phyloP scores from a whole-genome alignment of 2,888 invertebrate species.

The Apantesis nais region DNA sequence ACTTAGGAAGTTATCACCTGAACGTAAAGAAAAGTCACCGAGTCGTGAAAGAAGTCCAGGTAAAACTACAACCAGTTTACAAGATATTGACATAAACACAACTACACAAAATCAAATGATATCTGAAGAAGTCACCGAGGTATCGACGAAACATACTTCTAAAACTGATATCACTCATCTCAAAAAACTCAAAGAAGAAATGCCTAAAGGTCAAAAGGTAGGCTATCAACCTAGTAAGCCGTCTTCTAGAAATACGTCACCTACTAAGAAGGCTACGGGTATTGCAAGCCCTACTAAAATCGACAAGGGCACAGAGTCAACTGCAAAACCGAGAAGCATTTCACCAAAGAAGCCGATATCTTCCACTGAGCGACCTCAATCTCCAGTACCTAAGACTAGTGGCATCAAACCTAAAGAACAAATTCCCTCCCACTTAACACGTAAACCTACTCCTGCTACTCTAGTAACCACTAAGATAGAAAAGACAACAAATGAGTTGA shows the following conservation, averaged over 20 bases:
- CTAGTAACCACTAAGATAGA: constrained; percentile 65
- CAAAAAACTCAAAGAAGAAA: constrained; percentile 50
- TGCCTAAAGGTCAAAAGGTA: constrained; percentile 55
- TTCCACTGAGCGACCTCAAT: constrained; percentile 66
- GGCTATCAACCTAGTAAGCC: constrained; percentile 54
- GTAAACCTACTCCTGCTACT: constrained; percentile 63
- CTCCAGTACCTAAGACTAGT: constrained; percentile 67
- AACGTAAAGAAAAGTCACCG: constrained; percentile 64
- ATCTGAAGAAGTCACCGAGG: constrained; percentile 39
- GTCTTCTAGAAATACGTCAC: constrained; percentile 68
- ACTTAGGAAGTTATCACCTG: constrained; percentile 73
- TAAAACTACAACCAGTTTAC: constrained; percentile 63
- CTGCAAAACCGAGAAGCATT: constrained; percentile 66
- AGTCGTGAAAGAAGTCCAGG: constrained; percentile 63
- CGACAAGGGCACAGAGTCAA: constrained; percentile 57
- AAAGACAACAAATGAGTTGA: constrained; percentile 59
- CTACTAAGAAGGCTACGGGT: constrained; percentile 63
- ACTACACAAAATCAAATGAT: constrained; percentile 32
- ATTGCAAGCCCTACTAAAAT: constrained; percentile 47
- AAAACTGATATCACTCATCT: constrained; percentile 29
- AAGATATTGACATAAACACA: constrained; percentile 59
- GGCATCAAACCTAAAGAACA: constrained; percentile 68
- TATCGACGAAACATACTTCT: constrained; percentile 39
- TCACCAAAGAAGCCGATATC: constrained; percentile 72
- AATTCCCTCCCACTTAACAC: constrained; percentile 55